Conservation (phyloP, 1,140 invertebrate species). For the Chlorops oryzae region DNA sequence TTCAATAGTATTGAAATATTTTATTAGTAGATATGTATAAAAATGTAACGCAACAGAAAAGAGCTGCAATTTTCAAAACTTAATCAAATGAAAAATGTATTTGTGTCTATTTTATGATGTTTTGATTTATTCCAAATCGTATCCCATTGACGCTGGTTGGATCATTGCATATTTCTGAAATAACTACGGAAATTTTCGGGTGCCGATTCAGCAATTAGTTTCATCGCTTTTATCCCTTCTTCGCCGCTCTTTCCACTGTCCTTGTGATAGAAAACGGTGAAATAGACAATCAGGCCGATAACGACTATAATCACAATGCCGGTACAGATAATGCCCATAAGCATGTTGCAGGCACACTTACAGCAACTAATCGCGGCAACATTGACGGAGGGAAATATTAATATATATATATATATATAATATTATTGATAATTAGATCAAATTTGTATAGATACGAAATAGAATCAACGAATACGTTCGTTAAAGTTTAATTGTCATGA, state of each 20-base stretch:
- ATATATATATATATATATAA: not conserved
- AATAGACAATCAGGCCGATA: slow-evolving; percentile 40
- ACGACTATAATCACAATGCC: slow-evolving; percentile 27
- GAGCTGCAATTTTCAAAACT: too few species aligned
- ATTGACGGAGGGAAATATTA: not conserved
- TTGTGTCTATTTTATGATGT: too few species aligned
- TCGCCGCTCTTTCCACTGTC: slow-evolving; percentile 18
- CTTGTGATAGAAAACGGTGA: slow-evolving; percentile 34
- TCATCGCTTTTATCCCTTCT: slow-evolving; percentile 1
- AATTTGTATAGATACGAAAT: too few species aligned
- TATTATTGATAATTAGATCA: not conserved
- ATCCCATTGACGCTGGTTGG: too few species aligned
- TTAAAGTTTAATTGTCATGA: too few species aligned
- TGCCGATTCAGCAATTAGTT: slow-evolving; percentile 11
- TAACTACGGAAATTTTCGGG: slow-evolving; percentile 13
- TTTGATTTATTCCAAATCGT: too few species aligned
- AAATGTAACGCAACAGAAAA: too few species aligned
- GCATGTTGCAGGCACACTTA: slow-evolving; percentile 38
- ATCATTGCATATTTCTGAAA: too few species aligned
- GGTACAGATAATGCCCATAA: slow-evolving; percentile 33
- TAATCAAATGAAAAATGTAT: too few species aligned
- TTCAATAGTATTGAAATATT: too few species aligned
- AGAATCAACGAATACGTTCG: too few species aligned
- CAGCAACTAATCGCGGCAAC: slow-evolving; percentile 26
- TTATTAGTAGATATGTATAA: too few species aligned